Evolutionary conservation across 2,888 invertebrate genomes (phyloP), one percentile per base, ranked within the genome.

Genomic region (Tuberolachnus salignus): DNA sequence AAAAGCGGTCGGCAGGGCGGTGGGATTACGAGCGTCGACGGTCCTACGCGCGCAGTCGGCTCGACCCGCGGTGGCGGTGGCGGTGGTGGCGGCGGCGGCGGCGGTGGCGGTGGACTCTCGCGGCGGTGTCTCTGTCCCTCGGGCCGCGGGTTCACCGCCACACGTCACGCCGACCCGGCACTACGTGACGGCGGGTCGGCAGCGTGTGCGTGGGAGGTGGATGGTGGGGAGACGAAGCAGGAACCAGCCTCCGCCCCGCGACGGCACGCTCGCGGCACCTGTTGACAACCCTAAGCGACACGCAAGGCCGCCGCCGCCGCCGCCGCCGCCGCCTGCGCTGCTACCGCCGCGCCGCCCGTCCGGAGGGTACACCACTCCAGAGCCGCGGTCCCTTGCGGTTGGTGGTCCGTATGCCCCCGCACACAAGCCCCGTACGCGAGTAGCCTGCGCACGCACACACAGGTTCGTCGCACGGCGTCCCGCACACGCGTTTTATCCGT

Each of bases 231-330:
- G 51, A 10, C 21, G 64, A n/a, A 1, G 64, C 1, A 21, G 64
- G 13, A 34, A 13, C 19, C 51, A 1, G 1, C 46, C 72, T 34
- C 72, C 64, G 44, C 34, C 23, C 19, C 51, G n/a, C n/a, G 34
- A 51, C 34, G 10, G 34, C 67, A 34, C 72, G 61, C 71, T 44
- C 71, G 73, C 74, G 75, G 75, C 75, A 78, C 75, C 75, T 78
- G 75, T 78, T 78, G 75, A 78, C 75, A 78, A 78, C 75, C 67
- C 75, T 59, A 26, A 6, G 75, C 75, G 75, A 67, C 46, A 59
- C 67, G 46, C 67, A 66, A 66, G 44, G 67, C 67, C 67, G 75
- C 66, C 16, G 51, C 23, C 1, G 46, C 49, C 9, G 57, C 42
- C 14, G 44, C 21, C 19, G 51, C 49, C 51, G 73, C 13, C 46